Evolutionary conservation across 1,140 invertebrate species (phyloP), one percentile per base, ranked within the genome.

Genomic region (Zaprionus tsacasi): DNA sequence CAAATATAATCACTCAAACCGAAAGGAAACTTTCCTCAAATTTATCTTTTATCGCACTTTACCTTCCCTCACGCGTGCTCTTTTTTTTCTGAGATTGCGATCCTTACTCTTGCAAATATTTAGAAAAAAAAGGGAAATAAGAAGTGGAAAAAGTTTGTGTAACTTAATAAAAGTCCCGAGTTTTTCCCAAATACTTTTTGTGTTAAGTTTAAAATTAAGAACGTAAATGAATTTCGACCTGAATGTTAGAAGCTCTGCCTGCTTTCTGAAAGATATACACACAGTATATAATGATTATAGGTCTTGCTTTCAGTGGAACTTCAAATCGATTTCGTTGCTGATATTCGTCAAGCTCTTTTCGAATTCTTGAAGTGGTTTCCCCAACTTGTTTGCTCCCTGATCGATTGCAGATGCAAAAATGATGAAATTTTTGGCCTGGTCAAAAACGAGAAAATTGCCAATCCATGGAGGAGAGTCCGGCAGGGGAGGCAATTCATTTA

Each of bases 371-470:
- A 35, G 6, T 35, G 33, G 0, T 35, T 35, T 35, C 33, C 30
- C 30, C 6, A 48, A 0, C 45, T 45, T 12, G 13, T 54, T 54
- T 25, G 21, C 25, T 35, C 12, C 54, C n/a, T 35, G 54, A 66
- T 66, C 64, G n/a, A 45, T 48, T 52, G n/a, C 64, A 36, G 52
- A 33, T 15, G 27, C 52, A 55, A 15, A 55, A 30, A 55, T n/a
- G 52, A 55, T 30, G 52, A 55, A 33, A 55, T 55, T n/a, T 30
- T 55, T 6, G 17, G 17, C 40, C 40, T n/a, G 8, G 15, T 21
- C 17, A 21, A 48, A 12, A 21, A 11, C 2, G 27, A 50, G 17
- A 50, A 50, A 50, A 25, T 40, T 40, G 38, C 15, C 65, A 27
- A 25, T 40, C n/a, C 21, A 30, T 30, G 6, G 27, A 30, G 3